Evolutionary conservation across 2,113 vertebrate genomes (phyloP).

Genomic region (Menidia beryllina): DNA sequence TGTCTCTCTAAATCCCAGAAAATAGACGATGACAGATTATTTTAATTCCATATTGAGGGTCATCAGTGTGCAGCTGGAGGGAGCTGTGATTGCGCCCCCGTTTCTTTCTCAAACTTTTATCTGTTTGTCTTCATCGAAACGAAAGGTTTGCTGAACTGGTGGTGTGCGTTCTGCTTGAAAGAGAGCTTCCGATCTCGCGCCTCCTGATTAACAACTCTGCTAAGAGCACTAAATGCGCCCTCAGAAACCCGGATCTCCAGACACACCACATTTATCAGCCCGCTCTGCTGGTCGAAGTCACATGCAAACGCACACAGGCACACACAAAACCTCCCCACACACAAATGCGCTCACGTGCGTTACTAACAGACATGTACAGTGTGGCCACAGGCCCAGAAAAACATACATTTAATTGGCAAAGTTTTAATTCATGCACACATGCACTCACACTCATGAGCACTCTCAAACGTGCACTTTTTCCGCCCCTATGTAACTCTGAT

Average conservation of each 20-base stretch:
- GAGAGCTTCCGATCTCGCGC: conserved; percentile 25
- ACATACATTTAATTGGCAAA: background rate
- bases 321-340: background rate
- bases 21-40: conserved; percentile 50
- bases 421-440: conserved; percentile 8
- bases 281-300: conserved; percentile 58
- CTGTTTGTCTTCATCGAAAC: conserved; percentile 42
- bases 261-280: conserved; percentile 55
- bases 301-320: background rate
- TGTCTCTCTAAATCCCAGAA: too few species aligned
- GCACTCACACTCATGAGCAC: conserved; percentile 17
- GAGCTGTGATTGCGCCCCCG: conserved; percentile 15
- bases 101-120: conserved; percentile 7
- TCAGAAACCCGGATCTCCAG: conserved; percentile 49
- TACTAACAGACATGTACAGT: conserved; percentile 1
- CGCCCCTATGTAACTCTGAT: conserved; percentile 45
- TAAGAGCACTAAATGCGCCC: conserved; percentile 39
- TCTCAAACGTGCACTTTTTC: conserved; percentile 32
- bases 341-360: too few species aligned
- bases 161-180: conserved; percentile 15
- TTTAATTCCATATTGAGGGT: conserved; percentile 32
- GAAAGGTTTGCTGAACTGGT: background rate
- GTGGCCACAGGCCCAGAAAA: background rate
- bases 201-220: conserved; percentile 62
- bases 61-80: background rate